Evolutionary conservation across 2,113 vertebrate species (phyloP).

Genomic region (Cyphomyrus plagiostoma): DNA sequence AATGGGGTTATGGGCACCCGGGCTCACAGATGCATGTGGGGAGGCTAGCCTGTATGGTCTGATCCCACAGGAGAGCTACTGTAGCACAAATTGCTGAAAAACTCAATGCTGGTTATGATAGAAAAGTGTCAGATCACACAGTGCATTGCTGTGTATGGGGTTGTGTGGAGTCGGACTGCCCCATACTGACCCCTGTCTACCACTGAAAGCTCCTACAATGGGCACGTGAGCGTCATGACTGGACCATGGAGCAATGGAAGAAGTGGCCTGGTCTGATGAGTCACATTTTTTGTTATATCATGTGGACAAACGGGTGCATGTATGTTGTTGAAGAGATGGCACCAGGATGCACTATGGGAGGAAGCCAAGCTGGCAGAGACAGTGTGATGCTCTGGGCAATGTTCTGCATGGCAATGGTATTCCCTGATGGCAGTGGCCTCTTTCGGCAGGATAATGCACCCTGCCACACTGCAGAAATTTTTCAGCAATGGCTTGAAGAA

Average conservation of each 20-base stretch:
- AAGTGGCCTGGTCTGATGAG: background rate
- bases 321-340: background rate
- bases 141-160: background rate
- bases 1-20: background rate
- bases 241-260: background rate
- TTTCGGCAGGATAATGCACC: too few species aligned
- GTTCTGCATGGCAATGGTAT: background rate
- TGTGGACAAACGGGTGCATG: background rate
- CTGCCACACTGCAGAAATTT: too few species aligned
- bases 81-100: background rate
- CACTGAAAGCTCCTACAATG: background rate
- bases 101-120: background rate
- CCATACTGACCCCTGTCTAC: background rate
- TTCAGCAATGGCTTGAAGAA: too few species aligned
- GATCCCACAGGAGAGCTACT: background rate
- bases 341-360: background rate
- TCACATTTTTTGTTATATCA: background rate
- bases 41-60: background rate
- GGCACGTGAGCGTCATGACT: background rate
- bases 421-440: background rate
- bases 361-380: background rate
- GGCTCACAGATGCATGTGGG: background rate
- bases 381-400: background rate
- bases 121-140: background rate
- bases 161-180: background rate